phyloP scores from a whole-genome alignment of 2,888 invertebrate species.

The Bombylius discolor region DNA sequence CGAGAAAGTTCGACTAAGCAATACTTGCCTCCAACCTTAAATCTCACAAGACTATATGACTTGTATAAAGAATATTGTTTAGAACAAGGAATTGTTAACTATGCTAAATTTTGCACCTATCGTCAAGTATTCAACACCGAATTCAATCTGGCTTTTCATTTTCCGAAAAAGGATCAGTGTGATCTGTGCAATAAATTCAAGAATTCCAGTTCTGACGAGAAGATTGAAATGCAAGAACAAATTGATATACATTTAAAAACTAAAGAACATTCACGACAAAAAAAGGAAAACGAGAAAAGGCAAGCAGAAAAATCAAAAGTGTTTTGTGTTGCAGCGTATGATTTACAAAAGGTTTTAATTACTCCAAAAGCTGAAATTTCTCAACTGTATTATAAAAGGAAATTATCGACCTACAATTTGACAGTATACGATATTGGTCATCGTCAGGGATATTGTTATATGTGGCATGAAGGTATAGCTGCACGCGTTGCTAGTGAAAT shows the following conservation, averaged over 20 bases:
- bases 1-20: not conserved
- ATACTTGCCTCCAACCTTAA: not conserved
- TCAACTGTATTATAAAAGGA: not conserved
- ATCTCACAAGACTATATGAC: too few species aligned
- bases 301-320: not conserved
- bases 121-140: too few species aligned
- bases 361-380: not conserved
- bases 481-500: not conserved
- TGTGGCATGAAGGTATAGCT: constrained; percentile 1
- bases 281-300: not conserved
- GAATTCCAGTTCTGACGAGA: not conserved
- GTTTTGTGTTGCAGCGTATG: not conserved
- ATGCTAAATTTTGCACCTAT: too few species aligned
- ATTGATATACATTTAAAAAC: too few species aligned
- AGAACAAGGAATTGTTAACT: too few species aligned
- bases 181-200: not conserved
- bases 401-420: not conserved
- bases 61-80: too few species aligned
- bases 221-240: not conserved
- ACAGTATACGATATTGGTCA: not conserved
- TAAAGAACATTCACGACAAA: not conserved
- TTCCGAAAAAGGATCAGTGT: too few species aligned
- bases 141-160: too few species aligned
- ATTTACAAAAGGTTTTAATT: not conserved
- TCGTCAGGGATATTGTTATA: not conserved